Conservation (phyloP, 2,888 invertebrate species). For the Melieria crassipennis region DNA sequence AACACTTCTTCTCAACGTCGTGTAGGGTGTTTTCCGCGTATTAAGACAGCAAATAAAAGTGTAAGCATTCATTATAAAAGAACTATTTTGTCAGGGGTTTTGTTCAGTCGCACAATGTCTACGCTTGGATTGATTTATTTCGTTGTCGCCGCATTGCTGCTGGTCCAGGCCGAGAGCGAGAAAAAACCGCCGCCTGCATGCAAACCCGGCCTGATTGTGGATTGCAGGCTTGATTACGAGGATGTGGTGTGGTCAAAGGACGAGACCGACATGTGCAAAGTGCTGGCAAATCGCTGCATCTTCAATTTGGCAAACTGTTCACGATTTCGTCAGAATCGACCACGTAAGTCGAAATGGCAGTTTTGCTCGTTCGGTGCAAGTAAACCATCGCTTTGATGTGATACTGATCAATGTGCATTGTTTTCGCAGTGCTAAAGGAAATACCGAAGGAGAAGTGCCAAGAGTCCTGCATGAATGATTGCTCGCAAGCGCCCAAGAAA, state of each 20-base stretch:
- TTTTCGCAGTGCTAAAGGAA: slow-evolving; percentile 5
- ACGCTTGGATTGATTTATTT: neutral
- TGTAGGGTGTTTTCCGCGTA: too few species aligned
- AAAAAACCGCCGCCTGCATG: neutral
- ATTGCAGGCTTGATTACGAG: neutral
- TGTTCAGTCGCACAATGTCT: neutral
- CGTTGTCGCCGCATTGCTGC: neutral
- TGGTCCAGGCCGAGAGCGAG: neutral
- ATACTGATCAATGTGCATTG: neutral
- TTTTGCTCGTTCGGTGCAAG: neutral
- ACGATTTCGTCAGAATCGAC: neutral
- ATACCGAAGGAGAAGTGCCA: slow-evolving; percentile 22
- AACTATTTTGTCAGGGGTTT: neutral
- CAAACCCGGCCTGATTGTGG: neutral
- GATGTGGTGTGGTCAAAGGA: neutral
- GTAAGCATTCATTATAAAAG: neutral
- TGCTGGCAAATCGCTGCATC: neutral
- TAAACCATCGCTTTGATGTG: neutral
- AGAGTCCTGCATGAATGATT: slow-evolving; percentile 6
- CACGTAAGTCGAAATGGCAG: neutral
- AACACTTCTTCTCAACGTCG: too few species aligned
- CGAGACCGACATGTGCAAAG: neutral
- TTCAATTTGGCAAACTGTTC: neutral
- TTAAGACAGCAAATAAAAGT: neutral
- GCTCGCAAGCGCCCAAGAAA: neutral